A percentile compares a stretch with the other conserved stretches of the same genome.
phyloP scores from a whole-genome alignment of 2,888 invertebrate genomes.

The Nomada hirtipes region DNA sequence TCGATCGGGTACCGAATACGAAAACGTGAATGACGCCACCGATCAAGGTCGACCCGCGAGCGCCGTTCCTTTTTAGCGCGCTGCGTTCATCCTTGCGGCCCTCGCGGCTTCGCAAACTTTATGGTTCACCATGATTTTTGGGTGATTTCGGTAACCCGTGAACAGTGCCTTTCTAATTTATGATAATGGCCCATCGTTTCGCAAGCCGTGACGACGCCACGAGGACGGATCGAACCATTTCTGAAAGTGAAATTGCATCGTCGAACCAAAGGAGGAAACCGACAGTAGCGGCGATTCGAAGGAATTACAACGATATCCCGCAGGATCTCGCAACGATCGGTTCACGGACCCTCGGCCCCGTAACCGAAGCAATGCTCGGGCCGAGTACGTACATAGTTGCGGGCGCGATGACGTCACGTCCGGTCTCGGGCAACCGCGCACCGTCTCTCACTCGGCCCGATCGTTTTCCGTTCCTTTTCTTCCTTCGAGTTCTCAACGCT shows the following conservation, averaged over 20 bases:
- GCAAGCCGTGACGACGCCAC: background rate
- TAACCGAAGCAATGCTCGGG: constrained; percentile 62
- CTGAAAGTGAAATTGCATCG: background rate
- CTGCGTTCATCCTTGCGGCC: constrained; percentile 1
- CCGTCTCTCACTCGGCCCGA: constrained; percentile 36
- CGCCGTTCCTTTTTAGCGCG: constrained; percentile 31
- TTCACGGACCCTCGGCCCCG: constrained; percentile 32
- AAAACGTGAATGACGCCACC: constrained; percentile 53
- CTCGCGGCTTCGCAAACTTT: background rate
- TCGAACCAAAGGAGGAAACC: background rate
- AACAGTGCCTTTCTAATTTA: background rate
- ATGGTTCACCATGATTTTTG: background rate
- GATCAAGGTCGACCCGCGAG: constrained; percentile 48
- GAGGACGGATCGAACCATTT: background rate
- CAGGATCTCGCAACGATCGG: constrained; percentile 31
- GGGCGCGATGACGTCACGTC: constrained; percentile 78
- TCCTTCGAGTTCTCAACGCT: constrained; percentile 13
- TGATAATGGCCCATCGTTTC: background rate
- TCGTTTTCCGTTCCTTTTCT: constrained; percentile 36
- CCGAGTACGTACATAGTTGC: constrained; percentile 57
- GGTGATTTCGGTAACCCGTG: no score
- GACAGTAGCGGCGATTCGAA: background rate
- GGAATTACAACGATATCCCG: background rate
- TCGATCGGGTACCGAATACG: constrained; percentile 52
- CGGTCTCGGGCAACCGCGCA: constrained; percentile 64